Conservation (phyloP, 2,888 invertebrate genomes). For the Tenthredo distinguenda region DNA sequence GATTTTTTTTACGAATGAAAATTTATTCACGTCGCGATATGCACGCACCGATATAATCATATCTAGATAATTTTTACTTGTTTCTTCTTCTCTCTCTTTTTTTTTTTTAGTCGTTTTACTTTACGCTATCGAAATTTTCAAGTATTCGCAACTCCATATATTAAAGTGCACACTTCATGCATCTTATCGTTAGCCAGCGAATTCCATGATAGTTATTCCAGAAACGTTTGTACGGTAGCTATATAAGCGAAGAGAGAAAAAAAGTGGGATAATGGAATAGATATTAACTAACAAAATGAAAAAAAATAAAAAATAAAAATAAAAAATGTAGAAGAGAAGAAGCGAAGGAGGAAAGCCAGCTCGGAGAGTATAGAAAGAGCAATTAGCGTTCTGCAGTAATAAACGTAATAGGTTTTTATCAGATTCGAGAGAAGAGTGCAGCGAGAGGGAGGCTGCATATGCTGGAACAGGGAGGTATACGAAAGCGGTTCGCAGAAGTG, state of each 20-base stretch:
- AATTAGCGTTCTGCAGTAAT: constrained; percentile 21
- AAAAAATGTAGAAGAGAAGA: neutral
- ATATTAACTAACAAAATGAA: neutral
- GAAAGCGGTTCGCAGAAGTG: constrained; percentile 38
- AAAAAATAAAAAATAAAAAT: neutral
- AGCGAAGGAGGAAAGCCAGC: neutral
- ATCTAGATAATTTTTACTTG: no score
- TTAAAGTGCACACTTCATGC: neutral
- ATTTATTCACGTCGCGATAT: no score
- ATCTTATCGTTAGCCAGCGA: neutral
- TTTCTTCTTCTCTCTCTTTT: neutral
- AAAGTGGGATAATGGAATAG: neutral
- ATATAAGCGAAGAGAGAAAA: neutral
- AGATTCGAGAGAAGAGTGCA: neutral
- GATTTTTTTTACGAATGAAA: neutral
- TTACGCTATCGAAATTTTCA: no score
- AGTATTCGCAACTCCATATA: no score
- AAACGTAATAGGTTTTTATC: constrained; percentile 43
- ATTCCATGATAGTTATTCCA: neutral
- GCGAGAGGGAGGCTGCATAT: neutral
- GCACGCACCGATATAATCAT: no score
- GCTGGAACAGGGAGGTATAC: neutral
- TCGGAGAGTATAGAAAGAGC: neutral
- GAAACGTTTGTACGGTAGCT: neutral
- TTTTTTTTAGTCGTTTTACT: no score